A percentile compares a stretch with the other conserved stretches of the same genome.
Evolutionary conservation across 2,888 invertebrate genomes (phyloP).

Genomic region (Sesia apiformis): DNA sequence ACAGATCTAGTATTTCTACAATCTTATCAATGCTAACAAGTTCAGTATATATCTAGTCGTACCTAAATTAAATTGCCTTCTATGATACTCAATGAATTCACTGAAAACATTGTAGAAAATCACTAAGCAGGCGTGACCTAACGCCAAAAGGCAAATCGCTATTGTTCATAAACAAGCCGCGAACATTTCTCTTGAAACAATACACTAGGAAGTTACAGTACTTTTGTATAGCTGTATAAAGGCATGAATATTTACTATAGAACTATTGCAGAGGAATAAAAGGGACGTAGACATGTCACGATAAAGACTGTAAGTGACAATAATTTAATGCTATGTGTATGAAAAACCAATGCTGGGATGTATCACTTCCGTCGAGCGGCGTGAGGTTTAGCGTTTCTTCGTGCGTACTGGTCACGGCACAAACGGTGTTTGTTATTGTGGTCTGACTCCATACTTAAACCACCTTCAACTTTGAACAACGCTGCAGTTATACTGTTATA

Average conservation of each 20-base stretch:
- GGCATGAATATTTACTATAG: background rate
- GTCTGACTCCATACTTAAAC: background rate
- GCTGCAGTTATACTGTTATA: background rate
- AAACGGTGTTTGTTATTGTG: constrained; percentile 3
- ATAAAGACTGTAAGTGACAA: constrained; percentile 7
- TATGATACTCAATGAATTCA: background rate
- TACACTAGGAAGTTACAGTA: constrained; percentile 47
- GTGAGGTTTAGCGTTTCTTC: constrained; percentile 26
- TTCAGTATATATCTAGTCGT: too few relatives aligned
- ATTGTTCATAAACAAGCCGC: constrained; percentile 55
- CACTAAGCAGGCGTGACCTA: constrained; percentile 47
- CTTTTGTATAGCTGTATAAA: constrained; percentile 20
- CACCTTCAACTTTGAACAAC: background rate
- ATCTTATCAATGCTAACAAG: too few relatives aligned
- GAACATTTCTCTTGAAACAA: constrained; percentile 48
- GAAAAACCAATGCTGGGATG: constrained; percentile 27
- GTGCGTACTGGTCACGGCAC: constrained; percentile 44
- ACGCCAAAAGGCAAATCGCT: constrained; percentile 54
- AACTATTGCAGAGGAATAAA: constrained; percentile 8
- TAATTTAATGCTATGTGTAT: constrained; percentile 8
- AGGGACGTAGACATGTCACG: constrained; percentile 7
- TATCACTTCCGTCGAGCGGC: constrained; percentile 31
- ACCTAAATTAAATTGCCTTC: too few relatives aligned
- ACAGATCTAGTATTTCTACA: too few relatives aligned
- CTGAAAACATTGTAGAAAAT: constrained; percentile 29